Evolutionary conservation across 2,797 vertebrate species (phyloP).

Genomic region (Gastrophryne carolinensis): DNA sequence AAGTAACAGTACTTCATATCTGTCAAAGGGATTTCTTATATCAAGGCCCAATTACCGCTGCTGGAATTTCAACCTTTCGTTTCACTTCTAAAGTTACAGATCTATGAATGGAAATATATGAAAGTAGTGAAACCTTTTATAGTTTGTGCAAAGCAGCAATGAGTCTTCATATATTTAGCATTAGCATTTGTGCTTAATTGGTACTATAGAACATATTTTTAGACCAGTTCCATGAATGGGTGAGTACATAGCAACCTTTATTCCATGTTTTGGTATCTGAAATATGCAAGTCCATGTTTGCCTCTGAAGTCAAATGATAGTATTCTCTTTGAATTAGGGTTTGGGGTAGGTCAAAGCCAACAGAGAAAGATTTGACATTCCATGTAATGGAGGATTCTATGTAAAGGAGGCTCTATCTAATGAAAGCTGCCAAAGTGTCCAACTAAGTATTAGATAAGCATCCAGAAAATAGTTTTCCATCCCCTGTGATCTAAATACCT

Average conservation of each 20-base stretch:
- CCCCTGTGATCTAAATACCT: constrained; percentile 24
- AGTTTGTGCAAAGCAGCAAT: no score
- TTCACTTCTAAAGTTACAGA: no score
- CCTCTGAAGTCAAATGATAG: constrained; percentile 35
- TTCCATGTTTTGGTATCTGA: constrained; percentile 46
- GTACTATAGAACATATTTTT: constrained; percentile 20
- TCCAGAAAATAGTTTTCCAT: constrained; percentile 26
- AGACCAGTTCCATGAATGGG: neutral
- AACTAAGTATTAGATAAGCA: constrained; percentile 20
- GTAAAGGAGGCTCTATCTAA: constrained; percentile 35
- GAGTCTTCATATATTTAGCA: no score
- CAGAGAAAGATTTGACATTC: constrained; percentile 45
- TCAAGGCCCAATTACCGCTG: no score
- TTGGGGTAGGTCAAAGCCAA: constrained; percentile 46
- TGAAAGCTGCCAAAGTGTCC: constrained; percentile 41
- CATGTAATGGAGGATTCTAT: constrained; percentile 50
- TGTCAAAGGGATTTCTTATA: no score
- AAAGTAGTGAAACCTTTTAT: no score
- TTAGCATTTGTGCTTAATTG: constrained; percentile 18
- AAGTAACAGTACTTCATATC: no score
- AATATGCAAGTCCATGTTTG: constrained; percentile 49
- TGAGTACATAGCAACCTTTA: constrained; percentile 10
- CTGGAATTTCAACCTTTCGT: no score
- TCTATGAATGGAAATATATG: no score
- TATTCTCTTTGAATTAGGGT: constrained; percentile 36